Evolutionary conservation across 2,113 vertebrate genomes (phyloP), one percentile per base, ranked within the genome.

Genomic region (Python bivittatus): DNA sequence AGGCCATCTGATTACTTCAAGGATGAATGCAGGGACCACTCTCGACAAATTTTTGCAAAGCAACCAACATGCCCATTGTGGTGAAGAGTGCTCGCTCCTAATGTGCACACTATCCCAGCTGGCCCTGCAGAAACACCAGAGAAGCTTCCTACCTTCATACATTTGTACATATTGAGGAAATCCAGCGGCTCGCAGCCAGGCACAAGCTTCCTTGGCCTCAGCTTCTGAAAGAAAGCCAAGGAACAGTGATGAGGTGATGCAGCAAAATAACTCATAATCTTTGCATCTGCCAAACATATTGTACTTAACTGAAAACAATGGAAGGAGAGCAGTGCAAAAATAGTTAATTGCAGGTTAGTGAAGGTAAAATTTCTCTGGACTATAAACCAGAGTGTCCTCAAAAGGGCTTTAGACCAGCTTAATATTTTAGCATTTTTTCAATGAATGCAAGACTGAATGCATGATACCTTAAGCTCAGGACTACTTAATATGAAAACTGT

Each of bases 81-180:
- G 86, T 38, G 29, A 6, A 33, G 6, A 57, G n/a, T 2, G 10
- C 87, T 27, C 7, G 23, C 38, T 27, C 11, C 29, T 15, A 15
- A 25, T 13, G 25, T 15, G 10, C 44, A 12, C 3, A 90, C 54
- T 15, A 0, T 1, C 2, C 12, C 89, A 25, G 33, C 1, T 57
- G 29, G 38, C 23, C 38, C 58, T 7, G 4, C 0, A 10, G 33
- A 7, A 2, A 10, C 0, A 17, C 83, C 83, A 48, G 20, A 25
- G 58, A 33, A 61, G 48, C 87, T 83, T 54, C 95, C 98, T 97
- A 99, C 98, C 98, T 98, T 99, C 98, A 1, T 98, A 99, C 61
- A 98, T 98, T 95, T 99, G 98, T 72, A 98, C 98, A 89, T 99
- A 98, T 96, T 98, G 98, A 9, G 98, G 98, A 95, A 98, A 99